Base-by-base conservation (phyloP, 92 coral and sea anemone genomes). In the Scolanthus callimorphus region DNA sequence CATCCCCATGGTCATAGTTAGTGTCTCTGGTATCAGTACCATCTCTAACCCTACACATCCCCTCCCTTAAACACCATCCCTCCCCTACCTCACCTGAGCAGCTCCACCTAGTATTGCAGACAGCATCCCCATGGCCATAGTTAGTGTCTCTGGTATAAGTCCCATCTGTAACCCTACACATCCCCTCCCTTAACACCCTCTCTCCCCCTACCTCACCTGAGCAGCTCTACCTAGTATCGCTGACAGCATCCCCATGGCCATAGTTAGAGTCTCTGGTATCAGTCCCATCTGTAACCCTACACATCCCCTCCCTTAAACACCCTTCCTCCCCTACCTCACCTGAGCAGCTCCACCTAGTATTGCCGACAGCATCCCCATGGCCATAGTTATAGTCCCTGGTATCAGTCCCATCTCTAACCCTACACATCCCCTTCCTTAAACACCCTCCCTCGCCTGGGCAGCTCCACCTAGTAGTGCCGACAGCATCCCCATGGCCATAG, bases 1-100 rank as follows among this genome's bases (percentile, higher is more conserved):
- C 96, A 92, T 88, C 43, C 98, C 98, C 37, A 88, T 57, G 17
- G 96, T 83, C 96, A 92, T 84, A 20, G 98, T 80, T 13, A 92
- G 62, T 2, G 98, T 92, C 64, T 92, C 96, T 12, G 95, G 49
- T 37, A 81, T 55, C 56, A 92, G 71, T 10, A 72, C 78, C 6
- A 62, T 83, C 39, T 55, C 76, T 17, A 51, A 57, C 43, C n/a
- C n/a, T n/a, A n/a, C n/a, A n/a, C n/a, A n/a, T n/a, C n/a, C n/a
- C n/a, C n/a, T n/a, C n/a, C n/a, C n/a, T n/a, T n/a, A n/a, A n/a
- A n/a, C n/a, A n/a, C n/a, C n/a, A n/a, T n/a, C n/a, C n/a, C n/a
- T n/a, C n/a, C n/a, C n/a, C n/a, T n/a, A n/a, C 17, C 79, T 1
- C 38, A 78, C 95, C 91, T 84, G 69, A 11, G 55, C 83, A 47